phyloP scores from a whole-genome alignment of 2,797 vertebrate species.

The Rhodeus uyekii region DNA sequence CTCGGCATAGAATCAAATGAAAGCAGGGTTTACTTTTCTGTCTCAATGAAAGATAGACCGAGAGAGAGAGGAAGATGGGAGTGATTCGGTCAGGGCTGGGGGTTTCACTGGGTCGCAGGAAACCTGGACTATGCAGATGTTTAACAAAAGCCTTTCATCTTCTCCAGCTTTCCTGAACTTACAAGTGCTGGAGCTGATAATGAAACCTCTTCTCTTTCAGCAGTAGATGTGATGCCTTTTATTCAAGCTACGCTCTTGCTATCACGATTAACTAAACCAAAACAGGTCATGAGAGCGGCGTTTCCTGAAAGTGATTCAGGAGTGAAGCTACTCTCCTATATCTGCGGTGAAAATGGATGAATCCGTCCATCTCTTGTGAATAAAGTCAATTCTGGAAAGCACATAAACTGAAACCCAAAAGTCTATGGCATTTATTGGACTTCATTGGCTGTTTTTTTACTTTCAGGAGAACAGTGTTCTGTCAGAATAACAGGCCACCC shows the following conservation, averaged over 20 bases:
- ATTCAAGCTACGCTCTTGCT: slow-evolving; percentile 69
- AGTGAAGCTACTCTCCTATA: not conserved
- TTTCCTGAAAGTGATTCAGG: not conserved
- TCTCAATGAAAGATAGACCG: slow-evolving; percentile 70
- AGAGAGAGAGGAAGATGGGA: slow-evolving; percentile 66
- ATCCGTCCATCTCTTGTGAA: not conserved
- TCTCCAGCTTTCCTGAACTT: slow-evolving; percentile 80
- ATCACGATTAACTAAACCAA: slow-evolving; percentile 73
- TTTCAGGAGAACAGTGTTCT: not conserved
- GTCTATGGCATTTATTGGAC: not conserved
- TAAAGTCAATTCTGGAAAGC: not conserved
- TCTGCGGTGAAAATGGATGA: too few species aligned
- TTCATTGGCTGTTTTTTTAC: not conserved
- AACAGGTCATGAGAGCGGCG: slow-evolving; percentile 73
- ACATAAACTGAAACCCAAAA: not conserved
- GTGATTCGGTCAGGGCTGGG: slow-evolving; percentile 38
- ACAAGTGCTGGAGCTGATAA: slow-evolving; percentile 89
- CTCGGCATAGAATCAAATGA: slow-evolving; percentile 99
- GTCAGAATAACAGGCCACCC: slow-evolving; percentile 1
- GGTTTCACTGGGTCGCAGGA: slow-evolving; percentile 79
- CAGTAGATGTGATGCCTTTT: slow-evolving; percentile 67
- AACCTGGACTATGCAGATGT: slow-evolving; percentile 88
- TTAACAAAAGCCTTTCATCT: slow-evolving; percentile 98
- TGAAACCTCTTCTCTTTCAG: slow-evolving; percentile 79
- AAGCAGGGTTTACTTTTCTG: slow-evolving; percentile 93